phyloP scores from a whole-genome alignment of 2,888 invertebrate species.

The Sinotaia quadrata region DNA sequence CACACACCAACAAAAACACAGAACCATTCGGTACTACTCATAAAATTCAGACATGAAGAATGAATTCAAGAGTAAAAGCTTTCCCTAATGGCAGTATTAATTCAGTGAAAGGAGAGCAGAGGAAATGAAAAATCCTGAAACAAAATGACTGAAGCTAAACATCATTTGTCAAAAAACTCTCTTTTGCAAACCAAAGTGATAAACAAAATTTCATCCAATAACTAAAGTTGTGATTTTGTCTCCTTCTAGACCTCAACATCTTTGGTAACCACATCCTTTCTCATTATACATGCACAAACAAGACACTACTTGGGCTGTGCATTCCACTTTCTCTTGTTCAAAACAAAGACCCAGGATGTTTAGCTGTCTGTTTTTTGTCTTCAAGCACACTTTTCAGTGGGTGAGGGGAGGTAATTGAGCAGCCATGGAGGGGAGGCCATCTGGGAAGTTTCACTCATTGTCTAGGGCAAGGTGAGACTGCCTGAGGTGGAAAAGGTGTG shows the following conservation, averaged over 20 bases:
- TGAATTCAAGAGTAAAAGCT: too few species aligned
- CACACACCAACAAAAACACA: too few species aligned
- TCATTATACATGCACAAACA: conserved; percentile 16
- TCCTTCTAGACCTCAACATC: neutral
- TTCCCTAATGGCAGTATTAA: too few species aligned
- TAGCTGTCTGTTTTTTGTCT: conserved; percentile 24
- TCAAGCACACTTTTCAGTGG: conserved; percentile 4
- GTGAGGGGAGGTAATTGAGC: conserved; percentile 1
- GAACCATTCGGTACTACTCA: too few species aligned
- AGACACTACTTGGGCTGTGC: neutral
- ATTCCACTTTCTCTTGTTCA: neutral
- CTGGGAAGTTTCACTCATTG: neutral
- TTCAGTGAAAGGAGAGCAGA: neutral
- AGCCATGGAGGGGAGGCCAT: neutral
- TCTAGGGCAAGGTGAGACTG: too few species aligned
- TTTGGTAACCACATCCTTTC: neutral
- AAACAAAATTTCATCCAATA: conserved; percentile 16
- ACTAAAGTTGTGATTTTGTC: conserved; percentile 1
- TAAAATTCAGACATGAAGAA: too few species aligned
- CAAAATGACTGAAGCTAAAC: neutral
- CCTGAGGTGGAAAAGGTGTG: too few species aligned
- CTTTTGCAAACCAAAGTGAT: conserved; percentile 11
- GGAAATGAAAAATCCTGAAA: conserved; percentile 5
- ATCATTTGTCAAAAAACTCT: conserved; percentile 21
- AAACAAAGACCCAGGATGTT: conserved; percentile 24